phyloP scores from a whole-genome alignment of 2,888 invertebrate species.

The Alsophila aescularia region DNA sequence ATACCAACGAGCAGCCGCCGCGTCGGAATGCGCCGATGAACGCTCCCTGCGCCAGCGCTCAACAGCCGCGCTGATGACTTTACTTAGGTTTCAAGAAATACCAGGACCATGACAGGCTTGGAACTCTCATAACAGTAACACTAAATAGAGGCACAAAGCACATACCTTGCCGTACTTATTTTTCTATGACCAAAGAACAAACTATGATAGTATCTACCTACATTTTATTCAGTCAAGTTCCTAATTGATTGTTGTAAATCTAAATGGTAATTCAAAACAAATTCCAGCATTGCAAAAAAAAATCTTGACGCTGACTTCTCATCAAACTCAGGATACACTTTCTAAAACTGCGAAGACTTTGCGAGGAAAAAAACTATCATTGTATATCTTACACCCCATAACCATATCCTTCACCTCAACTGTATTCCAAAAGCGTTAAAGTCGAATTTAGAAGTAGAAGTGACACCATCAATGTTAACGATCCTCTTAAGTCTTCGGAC shows the following conservation, averaged over 20 bases:
- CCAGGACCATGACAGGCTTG: too few relatives aligned
- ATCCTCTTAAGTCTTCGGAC: conserved; percentile 43
- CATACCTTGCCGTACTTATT: too few relatives aligned
- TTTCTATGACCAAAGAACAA: too few relatives aligned
- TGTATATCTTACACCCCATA: conserved; percentile 30
- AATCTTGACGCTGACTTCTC: conserved; percentile 29
- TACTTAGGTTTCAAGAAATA: neutral
- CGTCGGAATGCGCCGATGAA: conserved; percentile 47
- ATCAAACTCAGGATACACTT: conserved; percentile 45
- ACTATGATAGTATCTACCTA: too few relatives aligned
- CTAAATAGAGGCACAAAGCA: too few relatives aligned
- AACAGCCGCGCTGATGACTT: conserved; percentile 11
- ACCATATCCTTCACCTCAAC: conserved; percentile 2
- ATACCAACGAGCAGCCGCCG: conserved; percentile 72
- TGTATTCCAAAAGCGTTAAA: neutral
- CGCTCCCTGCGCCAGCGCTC: conserved; percentile 23
- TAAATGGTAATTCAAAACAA: neutral
- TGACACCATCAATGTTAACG: conserved; percentile 34
- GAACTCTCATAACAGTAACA: too few relatives aligned
- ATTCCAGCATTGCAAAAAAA: neutral
- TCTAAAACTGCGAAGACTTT: conserved; percentile 41
- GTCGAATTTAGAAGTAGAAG: neutral
- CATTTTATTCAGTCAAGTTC: neutral
- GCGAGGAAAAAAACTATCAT: conserved; percentile 46
- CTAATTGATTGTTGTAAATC: neutral